These are phyloP conservation scores for Hoplostethus atlanticus DNA, from an alignment of 2,797 vertebrate species.

Conservation along the genomic window DNA sequence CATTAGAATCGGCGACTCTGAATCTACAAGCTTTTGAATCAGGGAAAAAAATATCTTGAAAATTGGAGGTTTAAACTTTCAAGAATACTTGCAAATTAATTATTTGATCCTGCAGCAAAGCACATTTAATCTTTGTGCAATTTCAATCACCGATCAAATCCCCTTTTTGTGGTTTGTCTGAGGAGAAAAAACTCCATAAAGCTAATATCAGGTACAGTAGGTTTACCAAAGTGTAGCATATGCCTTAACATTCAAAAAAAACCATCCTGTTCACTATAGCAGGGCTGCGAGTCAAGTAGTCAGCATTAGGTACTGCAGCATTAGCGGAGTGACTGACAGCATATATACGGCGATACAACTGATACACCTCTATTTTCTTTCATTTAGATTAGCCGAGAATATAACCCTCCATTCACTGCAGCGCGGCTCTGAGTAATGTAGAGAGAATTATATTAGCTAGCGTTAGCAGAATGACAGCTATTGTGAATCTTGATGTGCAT, in stretches of 20 bases:
- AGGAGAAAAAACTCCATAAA: no score
- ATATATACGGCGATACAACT: constrained; percentile 1
- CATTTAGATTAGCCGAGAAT: constrained; percentile 57
- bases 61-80: no score
- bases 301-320: background rate
- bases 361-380: constrained; percentile 28
- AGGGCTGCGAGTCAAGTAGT: background rate
- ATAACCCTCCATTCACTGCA: constrained; percentile 54
- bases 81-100: no score
- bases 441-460: constrained; percentile 73
- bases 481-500: constrained; percentile 85
- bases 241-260: background rate
- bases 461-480: constrained; percentile 75
- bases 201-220: background rate
- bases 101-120: background rate
- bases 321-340: background rate
- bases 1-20: no score
- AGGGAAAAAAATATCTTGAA: no score
- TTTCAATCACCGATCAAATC: no score
- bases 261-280: background rate
- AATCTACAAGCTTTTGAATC: no score
- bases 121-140: no score
- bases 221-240: background rate
- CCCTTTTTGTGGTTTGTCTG: no score
- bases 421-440: constrained; percentile 57